A percentile compares a stretch with the other conserved stretches of the same genome.
Evolutionary conservation across 2,113 vertebrate species (phyloP).

Genomic region (Hippopotamus amphibius): DNA sequence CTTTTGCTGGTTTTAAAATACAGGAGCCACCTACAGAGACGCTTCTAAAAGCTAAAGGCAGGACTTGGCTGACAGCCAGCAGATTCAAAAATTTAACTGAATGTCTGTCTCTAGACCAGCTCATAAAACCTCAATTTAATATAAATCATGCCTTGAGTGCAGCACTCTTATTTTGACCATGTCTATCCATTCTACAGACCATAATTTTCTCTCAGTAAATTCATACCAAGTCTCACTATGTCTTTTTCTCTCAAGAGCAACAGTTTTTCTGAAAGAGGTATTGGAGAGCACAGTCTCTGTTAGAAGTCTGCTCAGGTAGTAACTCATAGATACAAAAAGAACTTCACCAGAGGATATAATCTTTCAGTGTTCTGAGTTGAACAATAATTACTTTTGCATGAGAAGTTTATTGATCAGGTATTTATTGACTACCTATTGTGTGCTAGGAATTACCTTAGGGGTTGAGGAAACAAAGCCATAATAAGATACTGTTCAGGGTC

Average conservation of each 20-base stretch:
- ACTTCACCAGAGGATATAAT: not conserved
- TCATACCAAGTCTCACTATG: not conserved
- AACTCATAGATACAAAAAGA: not conserved
- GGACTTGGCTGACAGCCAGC: not conserved
- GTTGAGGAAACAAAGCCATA: not conserved
- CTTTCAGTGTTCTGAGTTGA: not conserved
- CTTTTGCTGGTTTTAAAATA: not conserved
- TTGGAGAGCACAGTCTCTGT: not conserved
- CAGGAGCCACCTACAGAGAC: not conserved
- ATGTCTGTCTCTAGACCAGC: not conserved
- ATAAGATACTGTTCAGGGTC: not conserved
- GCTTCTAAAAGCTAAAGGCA: not conserved
- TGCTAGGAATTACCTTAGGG: conserved; percentile 9
- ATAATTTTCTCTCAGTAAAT: conserved; percentile 10
- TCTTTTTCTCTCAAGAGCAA: not conserved
- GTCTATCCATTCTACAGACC: not conserved
- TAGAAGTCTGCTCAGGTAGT: not conserved
- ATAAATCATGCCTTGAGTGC: not conserved
- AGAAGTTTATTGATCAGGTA: not conserved
- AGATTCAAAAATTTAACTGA: no score
- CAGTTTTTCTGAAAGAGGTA: not conserved
- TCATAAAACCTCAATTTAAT: not conserved
- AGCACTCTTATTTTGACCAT: not conserved
- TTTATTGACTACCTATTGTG: not conserved
- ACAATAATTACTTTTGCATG: not conserved